These are phyloP conservation scores for Nanger granti DNA, from an alignment of 2,113 vertebrate species.

Conservation along the genomic window DNA sequence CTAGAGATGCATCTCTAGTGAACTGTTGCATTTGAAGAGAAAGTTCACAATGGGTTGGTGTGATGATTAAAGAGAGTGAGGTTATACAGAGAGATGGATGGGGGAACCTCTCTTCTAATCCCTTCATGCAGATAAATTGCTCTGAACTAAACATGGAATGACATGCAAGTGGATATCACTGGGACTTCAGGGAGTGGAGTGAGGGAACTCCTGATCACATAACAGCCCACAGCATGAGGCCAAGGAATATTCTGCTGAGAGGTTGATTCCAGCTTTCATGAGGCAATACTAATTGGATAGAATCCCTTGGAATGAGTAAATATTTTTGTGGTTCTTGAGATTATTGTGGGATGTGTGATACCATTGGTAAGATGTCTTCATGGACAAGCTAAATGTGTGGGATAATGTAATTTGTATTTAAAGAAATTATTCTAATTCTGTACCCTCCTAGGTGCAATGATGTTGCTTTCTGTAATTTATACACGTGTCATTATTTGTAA, in stretches of 20 bases:
- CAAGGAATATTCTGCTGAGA: neutral
- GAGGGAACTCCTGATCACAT: neutral
- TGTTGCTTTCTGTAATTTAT: neutral
- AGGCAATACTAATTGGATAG: neutral
- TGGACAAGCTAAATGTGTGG: neutral
- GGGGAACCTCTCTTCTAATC: neutral
- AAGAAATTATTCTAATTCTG: neutral
- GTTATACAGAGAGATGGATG: no score
- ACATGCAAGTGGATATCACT: neutral
- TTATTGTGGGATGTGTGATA: neutral
- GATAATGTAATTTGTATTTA: neutral
- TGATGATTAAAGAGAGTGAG: neutral
- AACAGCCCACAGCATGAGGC: neutral
- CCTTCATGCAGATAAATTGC: neutral
- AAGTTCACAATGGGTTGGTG: neutral
- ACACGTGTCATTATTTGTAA: neutral
- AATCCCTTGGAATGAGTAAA: neutral
- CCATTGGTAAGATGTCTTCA: neutral
- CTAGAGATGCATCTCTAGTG: neutral
- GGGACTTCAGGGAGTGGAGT: neutral
- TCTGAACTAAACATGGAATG: neutral
- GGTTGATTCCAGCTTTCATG: neutral
- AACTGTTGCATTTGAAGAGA: neutral
- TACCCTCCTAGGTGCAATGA: neutral
- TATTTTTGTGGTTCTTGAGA: neutral